phyloP scores from a whole-genome alignment of 2,888 invertebrate genomes.

The Melolontha melolontha region DNA sequence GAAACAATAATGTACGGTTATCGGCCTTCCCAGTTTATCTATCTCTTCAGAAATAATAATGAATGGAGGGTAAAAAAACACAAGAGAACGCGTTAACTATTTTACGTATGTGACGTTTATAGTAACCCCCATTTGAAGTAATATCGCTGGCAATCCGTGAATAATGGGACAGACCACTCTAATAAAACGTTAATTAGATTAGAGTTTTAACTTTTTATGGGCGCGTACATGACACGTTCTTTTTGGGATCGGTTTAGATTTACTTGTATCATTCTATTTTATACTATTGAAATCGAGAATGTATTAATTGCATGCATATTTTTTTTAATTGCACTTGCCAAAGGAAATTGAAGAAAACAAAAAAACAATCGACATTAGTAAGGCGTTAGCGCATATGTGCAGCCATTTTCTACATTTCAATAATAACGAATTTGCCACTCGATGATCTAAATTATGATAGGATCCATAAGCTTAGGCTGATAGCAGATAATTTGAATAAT shows the following conservation, averaged over 20 bases:
- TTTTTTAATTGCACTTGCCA: no score
- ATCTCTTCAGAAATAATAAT: constrained; percentile 3
- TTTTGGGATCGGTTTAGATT: no score
- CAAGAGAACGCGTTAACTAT: constrained; percentile 9
- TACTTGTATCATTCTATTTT: no score
- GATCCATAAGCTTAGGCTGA: no score
- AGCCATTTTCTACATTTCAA: no score
- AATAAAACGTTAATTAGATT: constrained; percentile 52
- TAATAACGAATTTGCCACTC: no score
- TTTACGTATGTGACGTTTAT: not conserved
- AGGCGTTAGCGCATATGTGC: no score
- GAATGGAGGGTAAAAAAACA: constrained; percentile 10
- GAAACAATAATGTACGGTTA: constrained; percentile 23
- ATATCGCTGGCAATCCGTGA: constrained; percentile 44
- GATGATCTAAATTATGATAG: no score
- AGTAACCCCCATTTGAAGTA: constrained; percentile 33
- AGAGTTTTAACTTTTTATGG: constrained; percentile 40
- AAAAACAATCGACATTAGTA: no score
- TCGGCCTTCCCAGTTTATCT: constrained; percentile 18
- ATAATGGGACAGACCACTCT: constrained; percentile 47
- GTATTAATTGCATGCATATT: not conserved
- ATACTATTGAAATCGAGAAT: not conserved
- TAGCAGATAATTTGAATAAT: no score
- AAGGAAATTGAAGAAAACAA: no score
- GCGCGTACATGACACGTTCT: constrained; percentile 4